Base-by-base conservation (phyloP, 1,140 invertebrate species). In the Ostrea edulis region DNA sequence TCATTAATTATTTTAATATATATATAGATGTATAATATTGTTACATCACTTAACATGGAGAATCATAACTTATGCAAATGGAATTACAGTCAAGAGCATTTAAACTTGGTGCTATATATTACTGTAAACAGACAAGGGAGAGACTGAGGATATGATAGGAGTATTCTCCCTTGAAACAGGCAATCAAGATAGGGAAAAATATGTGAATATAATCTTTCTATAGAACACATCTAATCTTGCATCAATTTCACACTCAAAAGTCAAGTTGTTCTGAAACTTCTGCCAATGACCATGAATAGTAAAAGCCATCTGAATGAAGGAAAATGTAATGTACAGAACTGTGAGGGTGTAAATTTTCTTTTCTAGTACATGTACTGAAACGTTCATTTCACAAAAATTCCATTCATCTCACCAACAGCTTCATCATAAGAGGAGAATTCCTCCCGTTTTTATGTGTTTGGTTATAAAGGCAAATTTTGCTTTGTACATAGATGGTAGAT, bases 401-500 rank as follows among this genome's bases (percentile, higher is more conserved):
- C 68, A 77, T 77, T 77, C 68, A 77, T 62, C n/a, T 62, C 55
- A 62, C 14, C 68, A 77, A 25, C n/a, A 68, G 22, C 4, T 68
- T 68, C 11, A n/a, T 7, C 65, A 68, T 68, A 9, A 20, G 12
- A 77, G 68, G 68, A 35, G 4, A 25, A 44, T 5, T 77, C 68
- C 14, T 77, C 68, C 9, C 35, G 68, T 77, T 77, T 77, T 29
- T 29, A 9, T 77, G 25, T 77, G 22, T 77, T 77, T 62, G 68
- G 29, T 77, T 62, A 62, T 11, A 77, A 77, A 29, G 68, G 22
- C 25, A 77, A 29, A 29, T 29, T 62, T 62, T 22, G 22, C 22
- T 29, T 25, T 77, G 68, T 77, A 77, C 68, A 77, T 77, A 77
- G 68, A 77, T 77, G 68, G 25, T 77, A 77, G 68, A 77, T 77